Conservation (phyloP, 2,888 invertebrate genomes). For the Helicoverpa assulta region DNA sequence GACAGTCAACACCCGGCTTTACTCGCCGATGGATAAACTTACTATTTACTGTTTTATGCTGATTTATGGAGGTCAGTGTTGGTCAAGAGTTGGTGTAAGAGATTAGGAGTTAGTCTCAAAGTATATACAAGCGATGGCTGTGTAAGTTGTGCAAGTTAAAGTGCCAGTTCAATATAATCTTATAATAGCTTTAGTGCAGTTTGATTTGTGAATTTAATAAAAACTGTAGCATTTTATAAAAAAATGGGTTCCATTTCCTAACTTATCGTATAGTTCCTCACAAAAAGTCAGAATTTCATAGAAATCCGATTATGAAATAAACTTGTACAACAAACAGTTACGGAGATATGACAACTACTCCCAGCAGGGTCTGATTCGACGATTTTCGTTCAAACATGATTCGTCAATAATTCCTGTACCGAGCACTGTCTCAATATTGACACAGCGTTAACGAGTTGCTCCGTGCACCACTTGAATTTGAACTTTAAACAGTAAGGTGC, state of each 20-base stretch:
- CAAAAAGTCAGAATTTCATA: conserved; percentile 1
- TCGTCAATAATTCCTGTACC: conserved; percentile 82
- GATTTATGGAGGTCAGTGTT: conserved; percentile 25
- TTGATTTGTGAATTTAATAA: no score
- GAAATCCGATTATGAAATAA: conserved; percentile 46
- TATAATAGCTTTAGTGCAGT: no score
- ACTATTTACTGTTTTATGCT: conserved; percentile 43
- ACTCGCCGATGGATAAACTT: conserved; percentile 41
- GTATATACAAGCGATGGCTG: no score
- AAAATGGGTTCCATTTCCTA: not conserved
- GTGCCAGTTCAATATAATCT: no score
- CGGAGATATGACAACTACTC: conserved; percentile 52
- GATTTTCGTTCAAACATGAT: conserved; percentile 79
- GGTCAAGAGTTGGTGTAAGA: not conserved
- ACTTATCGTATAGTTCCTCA: not conserved
- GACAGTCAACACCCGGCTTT: conserved; percentile 57
- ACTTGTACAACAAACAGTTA: conserved; percentile 16
- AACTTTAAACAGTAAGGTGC: conserved; percentile 7
- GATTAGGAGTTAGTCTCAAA: not conserved
- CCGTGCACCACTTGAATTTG: conserved; percentile 40
- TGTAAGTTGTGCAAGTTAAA: no score
- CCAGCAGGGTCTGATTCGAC: conserved; percentile 57
- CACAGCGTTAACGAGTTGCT: conserved; percentile 80
- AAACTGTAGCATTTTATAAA: no score
- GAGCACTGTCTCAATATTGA: conserved; percentile 81